Base-by-base conservation (phyloP, 2,888 invertebrate genomes). In the Caenorhabditis japonica region DNA sequence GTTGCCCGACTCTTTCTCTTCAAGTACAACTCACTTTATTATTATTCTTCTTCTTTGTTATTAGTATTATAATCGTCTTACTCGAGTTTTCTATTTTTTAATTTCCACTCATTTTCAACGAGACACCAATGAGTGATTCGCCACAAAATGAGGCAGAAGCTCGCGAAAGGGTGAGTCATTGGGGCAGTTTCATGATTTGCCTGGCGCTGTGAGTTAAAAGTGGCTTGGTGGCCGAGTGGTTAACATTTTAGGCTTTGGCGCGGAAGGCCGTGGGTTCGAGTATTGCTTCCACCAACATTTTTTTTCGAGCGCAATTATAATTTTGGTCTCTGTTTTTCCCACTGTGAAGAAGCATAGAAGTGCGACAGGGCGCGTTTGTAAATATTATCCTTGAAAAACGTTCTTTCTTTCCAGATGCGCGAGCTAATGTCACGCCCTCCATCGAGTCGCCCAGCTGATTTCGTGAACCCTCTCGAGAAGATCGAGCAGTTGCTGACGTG, bases 401-500 rank as follows among this genome's bases (percentile, higher is more conserved):
- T n/a, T n/a, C n/a, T n/a, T n/a, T n/a, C n/a, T 23, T 59, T 62
- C 46, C 59, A 80, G 80, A 79, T 83, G 55, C 77, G 81, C 27
- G 78, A 79, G 41, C 43, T 83, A 64, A 76, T 81, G 71, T 73
- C 76, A 33, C 75, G 75, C 43, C 77, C 77, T 27, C 80, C 83
- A 27, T 56, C 75, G 21, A 66, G 71, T n/a, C 73, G 84, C 15
- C 82, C 81, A 38, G 68, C 80, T 27, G 84, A 83, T 49, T 84
- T 82, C 51, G 77, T 76, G 41, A 87, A 87, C 64, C 87, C 87
- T 21, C 77, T 87, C 55, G 87, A 87, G 75, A 87, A 89, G 77
- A 86, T 90, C 64, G 97, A 97, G 90, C 95, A 96, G 90, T 91
- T 99, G 89, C 91, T 99, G 88, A 96, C 95, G 83, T 99, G 99